Base-by-base conservation (phyloP, 2,888 invertebrate species). In the Carcina quercana region DNA sequence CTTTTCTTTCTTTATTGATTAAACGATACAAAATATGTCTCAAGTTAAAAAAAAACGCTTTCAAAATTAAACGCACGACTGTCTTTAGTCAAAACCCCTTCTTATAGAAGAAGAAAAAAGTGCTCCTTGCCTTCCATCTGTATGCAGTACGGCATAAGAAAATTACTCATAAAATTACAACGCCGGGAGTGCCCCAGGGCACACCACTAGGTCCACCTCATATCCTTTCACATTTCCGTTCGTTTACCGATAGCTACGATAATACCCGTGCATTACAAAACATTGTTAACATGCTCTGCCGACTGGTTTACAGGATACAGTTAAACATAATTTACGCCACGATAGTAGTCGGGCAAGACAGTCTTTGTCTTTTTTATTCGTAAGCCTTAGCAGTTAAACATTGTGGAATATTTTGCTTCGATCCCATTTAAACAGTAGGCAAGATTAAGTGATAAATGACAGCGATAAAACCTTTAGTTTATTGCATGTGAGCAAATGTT, bases 191-290 rank as follows among this genome's bases (percentile, higher is more conserved):
- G 66, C 66, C 66, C 39, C 55, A 64, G 59, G 68, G 70, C 43
- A 43, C 50, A 59, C 56, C 61, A 55, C 57, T 54, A 53, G 57
- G 45, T 63, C 53, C 53, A 53, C 59, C 57, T 66, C 54, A 62
- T 67, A 71, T 69, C 54, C 59, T 53, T 53, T 44, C 54, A 47
- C 56, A 54, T 73, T 73, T 78, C 76, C 73, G 69, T 59, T 74
- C 66, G 65, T 69, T 71, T n/a, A 59, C 45, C 57, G 63, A 69
- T 69, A 72, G 69, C 60, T 54, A 65, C 59, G 59, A 68, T 75
- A 73, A 73, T 75, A 60, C 58, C 48, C 46, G 53, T 49, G 55
- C 63, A 69, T 75, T 71, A 74, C 66, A 67, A 66, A 66, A 70
- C 63, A 65, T 63, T 58, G 62, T 68, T 66, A 69, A 61, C 56